Evolutionary conservation across 2,888 invertebrate species (phyloP).

Genomic region (Tyria jacobaeae): DNA sequence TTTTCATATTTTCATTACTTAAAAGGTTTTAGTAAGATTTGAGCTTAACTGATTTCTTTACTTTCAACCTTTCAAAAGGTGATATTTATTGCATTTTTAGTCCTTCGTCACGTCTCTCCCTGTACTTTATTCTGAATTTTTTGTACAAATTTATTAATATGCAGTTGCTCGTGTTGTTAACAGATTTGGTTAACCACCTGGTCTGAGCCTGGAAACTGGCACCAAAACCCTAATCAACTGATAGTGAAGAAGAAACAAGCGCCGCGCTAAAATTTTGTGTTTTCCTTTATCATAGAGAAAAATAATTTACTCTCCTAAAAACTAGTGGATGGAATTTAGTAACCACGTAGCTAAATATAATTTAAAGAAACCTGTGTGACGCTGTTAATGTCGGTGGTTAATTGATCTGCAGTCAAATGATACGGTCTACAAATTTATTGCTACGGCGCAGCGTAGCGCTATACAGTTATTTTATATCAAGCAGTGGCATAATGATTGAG

Average conservation of each 20-base stretch:
- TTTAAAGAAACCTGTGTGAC: background rate
- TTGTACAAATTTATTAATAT: too few species aligned
- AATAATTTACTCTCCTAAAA: background rate
- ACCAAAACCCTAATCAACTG: too few species aligned
- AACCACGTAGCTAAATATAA: background rate
- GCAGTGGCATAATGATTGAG: constrained; percentile 35
- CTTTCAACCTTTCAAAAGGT: constrained; percentile 1
- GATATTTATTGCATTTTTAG: too few species aligned
- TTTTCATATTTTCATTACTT: constrained; percentile 29
- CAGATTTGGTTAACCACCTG: too few species aligned
- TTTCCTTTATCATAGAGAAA: background rate
- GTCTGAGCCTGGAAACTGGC: too few species aligned
- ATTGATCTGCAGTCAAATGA: background rate
- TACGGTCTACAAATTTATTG: constrained; percentile 42
- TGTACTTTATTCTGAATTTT: too few species aligned
- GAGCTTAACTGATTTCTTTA: constrained; percentile 7
- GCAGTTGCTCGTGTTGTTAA: too few species aligned
- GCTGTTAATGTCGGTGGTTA: background rate
- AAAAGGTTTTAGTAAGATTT: constrained; percentile 9
- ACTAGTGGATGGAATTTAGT: background rate
- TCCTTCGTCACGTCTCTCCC: too few species aligned
- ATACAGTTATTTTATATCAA: constrained; percentile 51
- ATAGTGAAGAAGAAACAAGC: background rate
- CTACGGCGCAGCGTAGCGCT: constrained; percentile 40
- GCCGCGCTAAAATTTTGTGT: background rate